Conservation (phyloP, 2,888 invertebrate species). For the Ennomos erosarius region DNA sequence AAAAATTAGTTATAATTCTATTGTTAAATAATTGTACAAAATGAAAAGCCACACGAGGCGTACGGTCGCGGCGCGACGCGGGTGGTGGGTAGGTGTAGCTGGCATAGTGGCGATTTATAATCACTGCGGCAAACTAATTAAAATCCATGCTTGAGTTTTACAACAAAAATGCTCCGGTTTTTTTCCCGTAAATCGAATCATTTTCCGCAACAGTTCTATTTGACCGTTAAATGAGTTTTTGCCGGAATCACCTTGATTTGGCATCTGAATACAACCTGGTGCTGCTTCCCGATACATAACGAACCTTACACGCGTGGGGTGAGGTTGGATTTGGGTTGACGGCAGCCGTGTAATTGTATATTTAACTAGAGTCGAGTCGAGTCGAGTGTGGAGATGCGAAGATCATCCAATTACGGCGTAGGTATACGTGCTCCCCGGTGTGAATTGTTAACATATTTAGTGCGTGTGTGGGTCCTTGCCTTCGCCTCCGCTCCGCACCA, state of each 20-base stretch:
- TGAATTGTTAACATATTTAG: constrained; percentile 26
- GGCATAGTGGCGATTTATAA: no score
- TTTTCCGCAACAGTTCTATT: constrained; percentile 24
- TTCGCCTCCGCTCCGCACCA: background rate
- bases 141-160: constrained; percentile 10
- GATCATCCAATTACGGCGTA: constrained; percentile 36
- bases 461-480: constrained; percentile 6
- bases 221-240: constrained; percentile 34
- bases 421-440: constrained; percentile 26
- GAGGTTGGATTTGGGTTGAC: constrained; percentile 8
- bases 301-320: background rate
- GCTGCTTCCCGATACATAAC: background rate
- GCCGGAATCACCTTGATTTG: constrained; percentile 33
- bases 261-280: constrained; percentile 17
- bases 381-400: constrained; percentile 24
- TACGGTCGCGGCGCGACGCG: no score
- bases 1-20: no score
- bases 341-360: constrained; percentile 18
- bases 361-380: constrained; percentile 20
- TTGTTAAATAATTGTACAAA: no score
- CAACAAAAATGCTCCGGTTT: constrained; percentile 7
- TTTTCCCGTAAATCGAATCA: constrained; percentile 21
- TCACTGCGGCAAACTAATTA: constrained; percentile 5
- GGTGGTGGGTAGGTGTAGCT: no score
- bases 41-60: no score